phyloP scores from a whole-genome alignment of 2,888 invertebrate genomes.

The Leucania comma region DNA sequence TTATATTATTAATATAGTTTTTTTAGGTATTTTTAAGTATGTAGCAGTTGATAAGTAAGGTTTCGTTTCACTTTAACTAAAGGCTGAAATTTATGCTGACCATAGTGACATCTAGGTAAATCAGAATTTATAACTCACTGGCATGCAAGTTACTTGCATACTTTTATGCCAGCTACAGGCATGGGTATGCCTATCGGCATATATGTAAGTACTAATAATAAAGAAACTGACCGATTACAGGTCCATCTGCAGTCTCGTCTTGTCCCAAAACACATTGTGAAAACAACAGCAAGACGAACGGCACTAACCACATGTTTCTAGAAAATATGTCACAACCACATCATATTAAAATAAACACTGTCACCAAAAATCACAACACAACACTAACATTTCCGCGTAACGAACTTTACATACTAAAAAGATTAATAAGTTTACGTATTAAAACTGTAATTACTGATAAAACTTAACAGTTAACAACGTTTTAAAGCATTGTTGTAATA shows the following conservation, averaged over 20 bases:
- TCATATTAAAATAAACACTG: slow-evolving; percentile 47
- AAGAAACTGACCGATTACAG: slow-evolving; percentile 74
- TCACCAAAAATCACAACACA: slow-evolving; percentile 39
- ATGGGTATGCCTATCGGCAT: no score
- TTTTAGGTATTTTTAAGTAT: no score
- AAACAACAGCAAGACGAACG: slow-evolving; percentile 70
- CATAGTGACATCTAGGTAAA: no score
- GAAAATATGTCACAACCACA: slow-evolving; percentile 49
- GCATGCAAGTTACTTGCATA: no score
- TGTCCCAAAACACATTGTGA: slow-evolving; percentile 67
- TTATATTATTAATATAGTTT: no score
- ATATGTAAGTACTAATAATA: not conserved
- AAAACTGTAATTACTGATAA: slow-evolving; percentile 71
- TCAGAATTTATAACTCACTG: no score
- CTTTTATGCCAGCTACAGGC: no score
- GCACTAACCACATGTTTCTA: slow-evolving; percentile 69
- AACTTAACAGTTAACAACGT: slow-evolving; percentile 72
- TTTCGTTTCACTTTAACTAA: no score
- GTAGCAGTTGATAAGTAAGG: no score
- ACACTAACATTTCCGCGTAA: slow-evolving; percentile 26
- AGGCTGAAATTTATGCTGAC: no score
- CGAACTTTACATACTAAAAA: slow-evolving; percentile 62
- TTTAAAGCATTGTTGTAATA: slow-evolving; percentile 77
- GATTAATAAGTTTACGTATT: slow-evolving; percentile 70
- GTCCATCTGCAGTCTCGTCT: slow-evolving; percentile 45